Conservation (phyloP, 2,113 vertebrate genomes). For the Corapipo altera region DNA sequence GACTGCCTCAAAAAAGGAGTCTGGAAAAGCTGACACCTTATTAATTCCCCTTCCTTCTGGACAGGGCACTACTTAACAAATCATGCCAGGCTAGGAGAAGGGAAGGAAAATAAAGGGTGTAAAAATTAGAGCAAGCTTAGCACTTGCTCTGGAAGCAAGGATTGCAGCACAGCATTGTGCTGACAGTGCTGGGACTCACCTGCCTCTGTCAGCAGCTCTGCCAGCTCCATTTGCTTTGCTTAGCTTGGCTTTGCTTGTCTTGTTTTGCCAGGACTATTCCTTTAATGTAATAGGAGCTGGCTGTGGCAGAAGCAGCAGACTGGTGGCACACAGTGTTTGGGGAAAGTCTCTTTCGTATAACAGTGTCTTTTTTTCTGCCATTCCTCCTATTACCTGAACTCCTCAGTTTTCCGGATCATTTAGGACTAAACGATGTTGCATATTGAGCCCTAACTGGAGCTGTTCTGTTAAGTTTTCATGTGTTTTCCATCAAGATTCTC, state of each 20-base stretch:
- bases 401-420: neutral
- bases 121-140: neutral
- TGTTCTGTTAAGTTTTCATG: accelerated
- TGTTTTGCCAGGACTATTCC: neutral
- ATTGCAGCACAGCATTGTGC: neutral
- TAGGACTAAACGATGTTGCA: neutral
- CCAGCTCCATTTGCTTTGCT: neutral
- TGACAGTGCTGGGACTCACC: constrained; percentile 6
- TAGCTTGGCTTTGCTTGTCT: neutral
- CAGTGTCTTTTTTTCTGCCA: accelerated
- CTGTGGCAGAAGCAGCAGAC: neutral
- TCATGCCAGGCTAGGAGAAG: accelerated
- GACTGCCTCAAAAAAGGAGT: neutral
- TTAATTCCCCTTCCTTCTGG: neutral
- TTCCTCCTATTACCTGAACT: neutral
- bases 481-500: neutral
- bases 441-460: neutral
- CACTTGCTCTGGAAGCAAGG: neutral
- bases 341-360: neutral
- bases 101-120: neutral
- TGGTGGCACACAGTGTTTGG: accelerated
- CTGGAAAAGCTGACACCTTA: neutral
- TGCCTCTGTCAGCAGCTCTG: constrained; percentile 22
- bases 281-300: neutral
- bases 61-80: neutral